Evolutionary conservation across 2,888 invertebrate genomes (phyloP), one percentile per base, ranked within the genome.

Genomic region (Graphium colonna): DNA sequence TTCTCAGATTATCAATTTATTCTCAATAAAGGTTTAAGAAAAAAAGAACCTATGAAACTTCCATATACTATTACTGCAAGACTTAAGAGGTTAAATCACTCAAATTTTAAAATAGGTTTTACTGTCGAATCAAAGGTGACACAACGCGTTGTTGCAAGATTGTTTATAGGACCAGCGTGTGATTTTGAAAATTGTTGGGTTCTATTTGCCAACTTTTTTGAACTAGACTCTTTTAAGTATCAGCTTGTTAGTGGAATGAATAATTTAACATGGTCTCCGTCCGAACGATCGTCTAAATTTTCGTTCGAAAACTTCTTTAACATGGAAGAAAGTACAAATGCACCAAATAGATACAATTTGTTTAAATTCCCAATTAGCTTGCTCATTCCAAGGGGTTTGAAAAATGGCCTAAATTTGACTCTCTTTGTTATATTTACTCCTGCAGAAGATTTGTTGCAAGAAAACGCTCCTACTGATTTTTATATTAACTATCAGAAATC

Each of bases 91-190:
- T 60, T 89, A 0, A 74, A 70, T 41, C 77, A 82, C 61, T 60
- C 69, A 28, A 73, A 76, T 5, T 79, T 86, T 56, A 65, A 61
- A 9, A 65, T 87, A 0, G 70, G 77, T 48, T 78, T 88, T 48
- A 73, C 71, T 12, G 69, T 87, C 2, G 60, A 75, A 47, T 78
- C 86, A 4, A 68, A 62, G n/a, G 48, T 46, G 0, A 60, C 67
- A 2, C 69, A 65, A 55, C 65, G 73, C 42, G 72, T 67, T 8
- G 60, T 79, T 10, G 68, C 86, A 0, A 77, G 86, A 60, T 55
- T 88, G 28, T 89, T 80, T 60, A 61, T 89, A 16, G 88, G 87
- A 8, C 88, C 88, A 31, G 65, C 61, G n/a, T 88, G 87, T 60
- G 51, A 61, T 33, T 44, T 54, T 4, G 56, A 58, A 10, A 59